A percentile compares a stretch with the other conserved stretches of the same genome.
These are phyloP conservation scores for Aphidius ervi DNA, from an alignment of 1,140 invertebrate species.

Conservation along the genomic window DNA sequence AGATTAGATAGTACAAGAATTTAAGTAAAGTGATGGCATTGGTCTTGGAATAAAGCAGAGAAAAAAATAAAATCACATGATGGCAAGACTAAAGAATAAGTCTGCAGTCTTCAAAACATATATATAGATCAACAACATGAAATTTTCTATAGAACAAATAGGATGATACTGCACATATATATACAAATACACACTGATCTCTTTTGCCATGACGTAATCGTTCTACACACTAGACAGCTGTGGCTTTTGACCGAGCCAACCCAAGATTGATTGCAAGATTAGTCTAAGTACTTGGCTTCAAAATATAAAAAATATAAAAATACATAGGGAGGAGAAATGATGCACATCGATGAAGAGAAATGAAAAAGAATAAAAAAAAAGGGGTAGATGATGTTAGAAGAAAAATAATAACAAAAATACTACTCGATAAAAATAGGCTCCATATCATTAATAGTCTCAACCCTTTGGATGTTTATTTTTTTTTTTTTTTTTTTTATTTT, in stretches of 20 bases:
- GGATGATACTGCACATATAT: slow-evolving; percentile 17
- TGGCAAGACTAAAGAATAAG: slow-evolving; percentile 3
- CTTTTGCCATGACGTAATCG: slow-evolving; percentile 31
- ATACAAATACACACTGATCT: slow-evolving; percentile 23
- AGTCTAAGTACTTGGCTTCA: slow-evolving; percentile 31
- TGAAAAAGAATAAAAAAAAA: slow-evolving; percentile 1
- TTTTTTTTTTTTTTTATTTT: slow-evolving; percentile 20
- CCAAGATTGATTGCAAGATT: slow-evolving; percentile 37
- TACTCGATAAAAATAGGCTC: slow-evolving; percentile 11
- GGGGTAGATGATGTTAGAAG: too few species aligned
- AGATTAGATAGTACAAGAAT: too few species aligned
- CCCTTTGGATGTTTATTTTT: not conserved
- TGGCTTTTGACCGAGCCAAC: slow-evolving; percentile 31
- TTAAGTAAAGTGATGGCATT: too few species aligned
- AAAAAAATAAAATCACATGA: slow-evolving; percentile 5
- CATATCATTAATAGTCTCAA: slow-evolving; percentile 3
- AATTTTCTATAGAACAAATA: slow-evolving; percentile 10
- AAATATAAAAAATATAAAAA: not conserved
- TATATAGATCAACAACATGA: too few species aligned
- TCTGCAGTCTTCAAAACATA: too few species aligned
- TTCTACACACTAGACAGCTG: slow-evolving; percentile 28
- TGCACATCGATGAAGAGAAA: slow-evolving; percentile 24
- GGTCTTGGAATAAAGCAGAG: not conserved
- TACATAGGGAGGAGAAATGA: slow-evolving; percentile 15
- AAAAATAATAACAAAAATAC: too few species aligned